Base-by-base conservation (phyloP, 2,888 invertebrate genomes). In the Plusia festucae region DNA sequence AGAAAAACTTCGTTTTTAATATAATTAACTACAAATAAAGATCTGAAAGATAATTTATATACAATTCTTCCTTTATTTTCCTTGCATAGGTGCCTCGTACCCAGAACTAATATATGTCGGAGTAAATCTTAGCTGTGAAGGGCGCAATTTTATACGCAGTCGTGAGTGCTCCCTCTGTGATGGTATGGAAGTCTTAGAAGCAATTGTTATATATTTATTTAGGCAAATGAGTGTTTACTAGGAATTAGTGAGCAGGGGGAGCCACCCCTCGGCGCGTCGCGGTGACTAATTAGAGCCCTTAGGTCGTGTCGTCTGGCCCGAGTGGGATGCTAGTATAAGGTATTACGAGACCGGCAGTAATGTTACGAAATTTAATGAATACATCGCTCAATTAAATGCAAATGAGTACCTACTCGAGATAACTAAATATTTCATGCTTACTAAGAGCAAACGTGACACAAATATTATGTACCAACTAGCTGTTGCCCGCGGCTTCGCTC, bases 161-260 rank as follows among this genome's bases (percentile, higher is more conserved):
- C 52, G n/a, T 30, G 30, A 44, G 53, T 53, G n/a, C n/a, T 46
- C 20, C 7, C 40, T 53, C 13, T 18, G 52, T 27, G 22, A 51
- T 11, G 11, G 15, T 53, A 49, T 9, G n/a, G 44, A 30, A 20
- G 32, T 58, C 53, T 54, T 27, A 27, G 18, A 54, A 54, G 49
- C 54, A 8, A 51, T 49, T 58, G 54, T 51, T 51, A 54, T 59
- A 55, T 49, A 49, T 65, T 64, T 64, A 58, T 64, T 65, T 51
- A 65, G 27, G 58, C 51, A 65, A 65, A 65, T 59, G 54, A 59
- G 54, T 59, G 40, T 65, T 59, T 58, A 54, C 18, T 46, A 34
- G 30, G 20, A 54, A 34, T 40, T 49, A 53, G 24, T 16, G 15
- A 3, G 32, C 32, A 30, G 22, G 40, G 24, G 27, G 27, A 22